Base-by-base conservation (phyloP, 1,140 invertebrate species). In the Polyergus mexicanus region DNA sequence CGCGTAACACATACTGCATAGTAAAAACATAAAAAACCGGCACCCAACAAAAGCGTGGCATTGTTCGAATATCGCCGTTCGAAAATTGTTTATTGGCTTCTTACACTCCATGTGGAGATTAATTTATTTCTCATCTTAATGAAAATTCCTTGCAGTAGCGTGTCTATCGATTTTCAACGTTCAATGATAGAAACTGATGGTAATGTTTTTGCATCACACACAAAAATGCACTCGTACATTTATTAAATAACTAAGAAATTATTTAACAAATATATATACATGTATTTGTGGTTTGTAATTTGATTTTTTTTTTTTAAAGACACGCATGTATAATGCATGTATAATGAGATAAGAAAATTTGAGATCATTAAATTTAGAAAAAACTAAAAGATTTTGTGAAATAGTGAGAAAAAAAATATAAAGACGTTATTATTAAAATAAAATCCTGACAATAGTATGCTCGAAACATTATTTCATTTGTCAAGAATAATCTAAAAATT, bases 41-140 rank as follows among this genome's bases (percentile, higher is more conserved):
- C 19, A 35, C 44, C 11, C 5, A 54, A 25, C 58, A 83, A 83
- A 83, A 74, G 38, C 28, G 35, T 60, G 25, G 6, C n/a, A 60
- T 16, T 44, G 41, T 62, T 47, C 78, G 25, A 35, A 72, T 83
- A 60, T 74, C 28, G 68, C 25, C 19, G 32, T 22, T 41, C 63
- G 63, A 83, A 72, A 83, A 83, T 83, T 74, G 25, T 83, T 81
- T 71, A 72, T 41, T 44, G 38, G 25, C 35, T 81, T 41, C 51
- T 71, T 56, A 60, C 51, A 16, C 38, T 6, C 35, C 35, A 28
- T 28, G 19, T 22, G 10, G 13, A 51, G 22, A 25, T 25, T 80
- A 71, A 80, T 71, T 35, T 6, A 71, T 58, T 80, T 71, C 22
- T 69, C 47, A 80, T 32, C 47, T 80, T 80, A 71, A 80, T 80